Evolutionary conservation across 2,888 invertebrate species (phyloP), one percentile per base, ranked within the genome.

Genomic region (Aphidoletes aphidimyza): DNA sequence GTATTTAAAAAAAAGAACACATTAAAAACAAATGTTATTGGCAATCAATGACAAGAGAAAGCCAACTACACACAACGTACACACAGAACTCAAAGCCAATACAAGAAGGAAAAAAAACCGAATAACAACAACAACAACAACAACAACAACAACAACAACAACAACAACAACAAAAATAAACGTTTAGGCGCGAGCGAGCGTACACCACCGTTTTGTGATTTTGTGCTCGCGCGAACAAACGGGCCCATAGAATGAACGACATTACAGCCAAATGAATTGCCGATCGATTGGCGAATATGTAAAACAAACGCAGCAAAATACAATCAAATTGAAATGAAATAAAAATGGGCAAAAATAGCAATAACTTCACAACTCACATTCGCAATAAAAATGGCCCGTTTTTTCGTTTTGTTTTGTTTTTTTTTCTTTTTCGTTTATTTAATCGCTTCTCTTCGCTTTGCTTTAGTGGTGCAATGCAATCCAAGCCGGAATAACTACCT

Each of bases 11-110:
- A 81, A 81, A 81, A 81, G 37, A 81, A 81, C 37, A 81, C 81
- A 81, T 81, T 81, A 81, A 81, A 81, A 81, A 81, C 81, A 81
- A 81, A 81, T 81, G 81, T 81, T 81, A 81, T 81, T 81, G 81
- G 81, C 81, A 81, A 81, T 81, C 37, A 37, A 81, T 81, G 81
- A 81, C 81, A 81, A 81, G 81, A 81, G 81, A 81, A 81, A 81
- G 81, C 81, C 36, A 81, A 81, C 81, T 81, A 22, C 37, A 81
- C 81, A 37, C 37, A 37, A 37, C 54, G 54, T 54, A 54, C 54
- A 54, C 54, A 54, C n/a, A n/a, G n/a, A n/a, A 11, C 69, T 30
- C 14, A 8, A 17, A 34, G 30, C 30, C 69, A 69, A 22, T 34
- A 34, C 30, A n/a, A 36, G 22, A 69, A 69, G 19, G 26, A 59